phyloP scores from a whole-genome alignment of 1,140 invertebrate genomes.

The Andrena cerasifolii region DNA sequence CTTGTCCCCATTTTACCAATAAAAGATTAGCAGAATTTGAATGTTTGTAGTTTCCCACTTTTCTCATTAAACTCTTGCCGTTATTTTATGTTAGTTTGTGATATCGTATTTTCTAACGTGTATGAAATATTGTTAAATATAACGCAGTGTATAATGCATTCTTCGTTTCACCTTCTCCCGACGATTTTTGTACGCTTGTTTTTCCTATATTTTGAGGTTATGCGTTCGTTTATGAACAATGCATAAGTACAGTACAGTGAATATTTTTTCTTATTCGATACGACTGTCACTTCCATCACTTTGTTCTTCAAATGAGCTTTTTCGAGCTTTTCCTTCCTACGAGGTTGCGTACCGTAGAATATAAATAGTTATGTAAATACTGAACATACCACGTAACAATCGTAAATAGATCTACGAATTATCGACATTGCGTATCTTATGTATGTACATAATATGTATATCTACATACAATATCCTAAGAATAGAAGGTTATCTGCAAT shows the following conservation, averaged over 20 bases:
- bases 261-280: not conserved
- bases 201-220: slow-evolving; percentile 15
- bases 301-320: not conserved
- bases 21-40: not conserved
- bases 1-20: not conserved
- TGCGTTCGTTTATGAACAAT: not conserved
- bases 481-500: slow-evolving; percentile 23
- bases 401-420: not conserved
- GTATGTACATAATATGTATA: too few species aligned
- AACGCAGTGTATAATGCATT: not conserved
- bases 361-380: not conserved
- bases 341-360: not conserved
- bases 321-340: not conserved
- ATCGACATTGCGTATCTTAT: not conserved
- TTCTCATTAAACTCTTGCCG: not conserved
- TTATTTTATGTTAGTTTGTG: not conserved
- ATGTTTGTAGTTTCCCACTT: not conserved
- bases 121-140: not conserved
- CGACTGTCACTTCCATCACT: not conserved
- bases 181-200: not conserved
- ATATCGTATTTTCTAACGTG: not conserved
- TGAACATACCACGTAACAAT: not conserved
- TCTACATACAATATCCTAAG: slow-evolving; percentile 9
- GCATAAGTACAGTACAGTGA: not conserved
- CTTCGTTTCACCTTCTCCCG: not conserved